Conservation (phyloP, 2,113 vertebrate genomes). For the Pedionomus torquatus region DNA sequence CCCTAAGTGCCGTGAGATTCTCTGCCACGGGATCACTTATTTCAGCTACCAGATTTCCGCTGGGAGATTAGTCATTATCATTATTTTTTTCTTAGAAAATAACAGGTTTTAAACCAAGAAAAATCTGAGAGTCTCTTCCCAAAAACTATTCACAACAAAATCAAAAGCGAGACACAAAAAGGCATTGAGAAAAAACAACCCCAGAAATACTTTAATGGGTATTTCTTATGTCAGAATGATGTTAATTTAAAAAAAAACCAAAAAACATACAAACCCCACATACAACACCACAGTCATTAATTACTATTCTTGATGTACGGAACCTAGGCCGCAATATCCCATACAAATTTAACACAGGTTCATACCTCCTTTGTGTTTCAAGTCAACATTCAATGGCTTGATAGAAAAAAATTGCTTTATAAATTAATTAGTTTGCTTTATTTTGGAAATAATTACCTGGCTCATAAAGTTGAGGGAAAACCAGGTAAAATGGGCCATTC, state of each 20-base stretch:
- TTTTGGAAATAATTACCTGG: background rate
- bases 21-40: background rate
- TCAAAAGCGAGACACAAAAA: background rate
- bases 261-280: background rate
- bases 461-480: background rate
- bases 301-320: background rate
- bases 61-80: background rate
- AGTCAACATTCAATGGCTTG: background rate
- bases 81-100: background rate
- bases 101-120: background rate
- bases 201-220: background rate
- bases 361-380: background rate
- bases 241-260: background rate
- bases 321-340: background rate
- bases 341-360: background rate
- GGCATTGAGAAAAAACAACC: background rate
- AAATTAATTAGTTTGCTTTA: background rate
- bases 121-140: background rate
- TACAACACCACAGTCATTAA: background rate
- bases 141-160: background rate
- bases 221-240: background rate
- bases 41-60: background rate
- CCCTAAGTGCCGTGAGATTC: background rate
- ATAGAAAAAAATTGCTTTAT: background rate
- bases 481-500: background rate